A percentile compares a stretch with the other conserved stretches of the same genome.
Conservation (phyloP, 2,113 vertebrate genomes). For the Arizona elegans region DNA sequence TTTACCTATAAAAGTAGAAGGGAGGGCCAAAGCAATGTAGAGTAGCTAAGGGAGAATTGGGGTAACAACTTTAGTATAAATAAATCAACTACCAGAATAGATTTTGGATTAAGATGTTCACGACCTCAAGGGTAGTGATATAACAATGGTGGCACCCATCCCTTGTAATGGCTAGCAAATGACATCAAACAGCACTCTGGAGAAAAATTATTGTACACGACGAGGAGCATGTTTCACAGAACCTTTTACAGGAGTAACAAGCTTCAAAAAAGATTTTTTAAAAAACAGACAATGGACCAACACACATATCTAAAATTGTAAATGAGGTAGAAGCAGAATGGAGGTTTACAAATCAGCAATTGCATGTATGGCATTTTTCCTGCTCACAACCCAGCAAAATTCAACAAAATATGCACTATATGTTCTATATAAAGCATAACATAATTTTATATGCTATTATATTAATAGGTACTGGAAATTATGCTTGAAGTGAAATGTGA, state of each 20-base stretch:
- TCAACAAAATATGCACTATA: slow-evolving; percentile 35
- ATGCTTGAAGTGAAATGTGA: not conserved
- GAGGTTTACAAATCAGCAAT: slow-evolving; percentile 27
- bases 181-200: not conserved
- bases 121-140: not conserved
- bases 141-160: not conserved
- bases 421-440: not conserved
- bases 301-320: slow-evolving; percentile 47
- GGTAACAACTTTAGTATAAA: not conserved
- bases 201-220: not conserved
- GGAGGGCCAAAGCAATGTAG: not conserved
- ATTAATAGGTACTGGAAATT: not conserved
- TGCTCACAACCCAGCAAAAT: slow-evolving; percentile 11
- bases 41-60: not conserved
- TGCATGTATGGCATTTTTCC: slow-evolving; percentile 3
- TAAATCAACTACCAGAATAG: not conserved
- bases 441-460: not conserved
- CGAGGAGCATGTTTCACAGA: slow-evolving; percentile 34
- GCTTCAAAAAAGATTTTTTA: not conserved
- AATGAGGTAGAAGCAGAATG: slow-evolving; percentile 20
- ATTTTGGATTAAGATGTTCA: not conserved
- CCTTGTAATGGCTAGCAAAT: not conserved
- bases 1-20: not conserved
- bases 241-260: slow-evolving; percentile 22
- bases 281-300: slow-evolving; percentile 18